Base-by-base conservation (phyloP, 1,140 invertebrate genomes). In the Trichoplusia ni region DNA sequence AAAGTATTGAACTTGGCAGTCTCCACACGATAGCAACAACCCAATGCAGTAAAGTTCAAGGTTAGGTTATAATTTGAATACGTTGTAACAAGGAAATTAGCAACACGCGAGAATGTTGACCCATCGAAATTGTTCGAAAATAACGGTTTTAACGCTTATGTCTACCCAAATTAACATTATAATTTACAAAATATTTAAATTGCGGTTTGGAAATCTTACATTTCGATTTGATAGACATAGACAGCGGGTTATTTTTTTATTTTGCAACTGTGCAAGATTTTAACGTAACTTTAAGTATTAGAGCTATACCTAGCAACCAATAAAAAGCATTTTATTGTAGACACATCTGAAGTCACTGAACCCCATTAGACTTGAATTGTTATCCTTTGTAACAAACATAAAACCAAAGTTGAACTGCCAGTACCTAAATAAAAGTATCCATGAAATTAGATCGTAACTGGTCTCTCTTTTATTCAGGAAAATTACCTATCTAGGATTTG, bases 1-100 rank as follows among this genome's bases (percentile, higher is more conserved):
- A 51, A 51, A 51, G 18, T 35, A 21, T 51, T 13, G 29, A 35
- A 35, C 47, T 51, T 35, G 47, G 25, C 14, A 31, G 46, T 14
- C 29, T 11, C 14, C 6, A 5, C 47, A 35, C 47, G 29, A 27
- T 35, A 33, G 47, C 29, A 19, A 51, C 14, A 51, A 51, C 29
- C n/a, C 3, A 13, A 9, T 16, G 25, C 44, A 25, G 16, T 21
- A 19, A 35, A 51, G 47, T 51, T 51, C 47, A 51, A 51, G 47
- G 47, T 18, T 16, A 13, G 18, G 8, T 8, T 21, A 51, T 51
- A 27, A 47, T 27, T 33, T 51, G 19, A 51, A 33, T 49, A 49
- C n/a, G 1, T 51, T 33, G 19, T 3, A 51, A 35, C 2, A 51
- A 51, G 11, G 14, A 13, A 16, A 1, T 29, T 31, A 33, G 4